Evolutionary conservation across 35 echinoderm and acorn worm species (phyloP), one percentile per base, ranked within the genome.

Genomic region (Apostichopus parvimensis): DNA sequence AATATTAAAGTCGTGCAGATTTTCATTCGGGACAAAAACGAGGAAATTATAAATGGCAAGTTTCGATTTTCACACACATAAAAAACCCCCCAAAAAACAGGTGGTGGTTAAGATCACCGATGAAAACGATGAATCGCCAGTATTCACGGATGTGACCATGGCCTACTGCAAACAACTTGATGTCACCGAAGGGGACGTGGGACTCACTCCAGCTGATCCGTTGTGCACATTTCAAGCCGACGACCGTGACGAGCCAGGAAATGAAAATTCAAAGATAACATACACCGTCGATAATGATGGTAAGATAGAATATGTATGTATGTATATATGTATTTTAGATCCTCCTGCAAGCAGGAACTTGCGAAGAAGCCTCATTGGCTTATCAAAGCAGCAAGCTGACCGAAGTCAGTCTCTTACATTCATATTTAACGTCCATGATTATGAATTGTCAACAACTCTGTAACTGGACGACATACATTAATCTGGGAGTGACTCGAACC

Each of bases 181-280:
- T 6, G 17, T 84, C 20, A 14, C 13, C 58, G 81, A 84, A 84
- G 81, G 54, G 12, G 4, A 8, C 5, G 17, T 82, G 18, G 71
- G 21, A 75, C 14, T 7, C 14, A 7, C n/a, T 0, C 11, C 14
- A 4, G 7, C 7, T 4, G 58, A 84, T 18, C 81, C 57, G 2
- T 5, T 84, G 9, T 84, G 81, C 57, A 84, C 54, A 23, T 84
- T 84, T 84, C 21, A 56, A 11, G 81, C 81, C 18, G 58, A 54
- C 21, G 81, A 84, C 56, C 54, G 2, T 8, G 81, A 84, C 58
- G 81, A 84, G 24, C 55, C 57, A 2, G 81, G 81, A 4, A 58
- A n/a, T 3, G 17, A 18, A 57, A 84, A 84, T 20, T 17, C 81
- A 84, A 6, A 6, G n/a, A 84, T 84, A 9, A 84, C 81, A 4